A percentile compares a stretch with the other conserved stretches of the same genome.
Evolutionary conservation across 2,797 vertebrate genomes (phyloP).

Genomic region (Coccyzus lansbergi): DNA sequence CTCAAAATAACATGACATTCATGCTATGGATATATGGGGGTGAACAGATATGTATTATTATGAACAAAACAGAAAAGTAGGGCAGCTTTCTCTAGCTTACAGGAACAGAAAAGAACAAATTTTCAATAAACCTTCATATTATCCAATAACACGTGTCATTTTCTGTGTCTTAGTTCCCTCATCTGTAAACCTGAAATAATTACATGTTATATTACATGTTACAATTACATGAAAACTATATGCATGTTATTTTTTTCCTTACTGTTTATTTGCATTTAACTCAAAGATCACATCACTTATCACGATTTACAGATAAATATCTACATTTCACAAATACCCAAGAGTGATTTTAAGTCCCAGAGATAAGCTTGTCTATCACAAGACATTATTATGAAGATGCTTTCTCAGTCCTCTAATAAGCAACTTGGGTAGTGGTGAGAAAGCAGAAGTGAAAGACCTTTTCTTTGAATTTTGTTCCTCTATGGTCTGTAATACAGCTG

Average conservation of each 20-base stretch:
- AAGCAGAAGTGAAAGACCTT: background rate
- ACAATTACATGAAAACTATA: background rate
- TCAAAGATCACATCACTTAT: background rate
- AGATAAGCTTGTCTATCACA: background rate
- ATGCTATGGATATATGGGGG: background rate
- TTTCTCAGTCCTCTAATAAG: background rate
- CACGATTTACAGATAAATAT: background rate
- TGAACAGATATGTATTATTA: background rate
- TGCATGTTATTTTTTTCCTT: background rate
- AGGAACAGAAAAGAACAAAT: background rate
- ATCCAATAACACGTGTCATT: background rate
- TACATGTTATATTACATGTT: background rate
- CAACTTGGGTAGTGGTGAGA: background rate
- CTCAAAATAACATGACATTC: background rate
- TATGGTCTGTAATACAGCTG: background rate
- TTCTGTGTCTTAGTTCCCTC: background rate
- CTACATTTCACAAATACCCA: background rate
- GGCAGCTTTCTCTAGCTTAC: background rate
- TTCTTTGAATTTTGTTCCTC: background rate
- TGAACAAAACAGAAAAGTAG: background rate
- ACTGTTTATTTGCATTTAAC: background rate
- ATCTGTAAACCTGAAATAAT: background rate
- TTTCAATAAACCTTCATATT: background rate
- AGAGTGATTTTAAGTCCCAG: background rate
- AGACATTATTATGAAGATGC: background rate